phyloP scores from a whole-genome alignment of 2,797 vertebrate genomes.

The Pitangus sulphuratus region DNA sequence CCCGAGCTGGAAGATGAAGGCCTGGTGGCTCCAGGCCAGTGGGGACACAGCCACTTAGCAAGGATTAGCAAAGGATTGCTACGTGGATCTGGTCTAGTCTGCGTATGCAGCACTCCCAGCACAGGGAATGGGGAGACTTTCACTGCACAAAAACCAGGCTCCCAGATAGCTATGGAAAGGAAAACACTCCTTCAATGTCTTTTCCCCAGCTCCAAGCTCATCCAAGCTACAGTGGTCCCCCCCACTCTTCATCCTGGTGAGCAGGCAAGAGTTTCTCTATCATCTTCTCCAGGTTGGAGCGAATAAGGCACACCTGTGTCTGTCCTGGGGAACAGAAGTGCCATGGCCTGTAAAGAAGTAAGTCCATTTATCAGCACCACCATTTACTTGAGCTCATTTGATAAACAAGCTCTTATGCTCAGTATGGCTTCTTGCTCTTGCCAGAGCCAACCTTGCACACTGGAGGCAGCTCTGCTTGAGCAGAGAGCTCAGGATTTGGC shows the following conservation, averaged over 20 bases:
- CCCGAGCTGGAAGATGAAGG: background rate
- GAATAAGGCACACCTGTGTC: background rate
- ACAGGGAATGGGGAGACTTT: background rate
- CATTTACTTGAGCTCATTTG: background rate
- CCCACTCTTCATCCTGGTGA: background rate
- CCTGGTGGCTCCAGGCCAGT: background rate
- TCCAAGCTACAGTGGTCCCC: background rate
- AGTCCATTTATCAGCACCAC: background rate
- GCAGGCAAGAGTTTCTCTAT: background rate
- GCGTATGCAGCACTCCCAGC: background rate
- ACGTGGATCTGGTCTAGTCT: background rate
- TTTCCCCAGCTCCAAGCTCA: background rate
- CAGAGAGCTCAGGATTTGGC: background rate
- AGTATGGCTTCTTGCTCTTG: background rate
- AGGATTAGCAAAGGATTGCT: background rate
- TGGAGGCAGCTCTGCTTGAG: background rate
- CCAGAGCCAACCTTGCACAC: background rate
- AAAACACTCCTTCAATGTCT: background rate
- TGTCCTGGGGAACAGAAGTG: background rate
- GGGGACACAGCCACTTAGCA: background rate
- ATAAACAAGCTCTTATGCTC: background rate
- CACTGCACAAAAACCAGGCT: background rate
- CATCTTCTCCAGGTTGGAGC: background rate
- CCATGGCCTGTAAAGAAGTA: background rate
- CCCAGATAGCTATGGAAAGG: fast-evolving